Conservation (phyloP, 2,888 invertebrate species). For the Hirtodrosophila cameraria region DNA sequence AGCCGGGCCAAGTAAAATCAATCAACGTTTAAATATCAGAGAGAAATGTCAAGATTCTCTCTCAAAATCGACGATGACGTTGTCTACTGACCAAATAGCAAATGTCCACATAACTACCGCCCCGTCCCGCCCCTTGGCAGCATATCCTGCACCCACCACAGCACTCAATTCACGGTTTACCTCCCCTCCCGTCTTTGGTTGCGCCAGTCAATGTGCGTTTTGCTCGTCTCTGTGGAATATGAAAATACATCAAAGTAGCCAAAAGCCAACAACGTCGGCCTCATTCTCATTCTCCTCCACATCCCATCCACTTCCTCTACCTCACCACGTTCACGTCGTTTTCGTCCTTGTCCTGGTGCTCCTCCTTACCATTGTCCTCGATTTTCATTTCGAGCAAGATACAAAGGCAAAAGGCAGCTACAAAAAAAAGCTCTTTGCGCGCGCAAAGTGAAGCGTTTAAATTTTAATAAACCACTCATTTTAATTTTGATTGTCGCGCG, state of each 20-base stretch:
- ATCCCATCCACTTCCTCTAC: neutral
- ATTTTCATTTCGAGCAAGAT: conserved; percentile 43
- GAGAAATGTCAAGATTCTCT: conserved; percentile 44
- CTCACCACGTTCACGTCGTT: too few relatives aligned
- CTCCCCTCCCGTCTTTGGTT: neutral
- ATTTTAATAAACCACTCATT: conserved; percentile 83
- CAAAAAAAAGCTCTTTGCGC: conserved; percentile 58
- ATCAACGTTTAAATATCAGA: conserved; percentile 66
- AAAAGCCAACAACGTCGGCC: conserved; percentile 34
- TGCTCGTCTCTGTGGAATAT: conserved; percentile 67
- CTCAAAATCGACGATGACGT: conserved; percentile 1
- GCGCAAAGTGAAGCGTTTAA: conserved; percentile 76
- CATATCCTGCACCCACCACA: neutral
- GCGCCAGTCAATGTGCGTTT: conserved; percentile 45
- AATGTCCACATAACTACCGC: neutral
- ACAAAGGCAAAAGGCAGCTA: conserved; percentile 19
- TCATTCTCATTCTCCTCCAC: conserved; percentile 8
- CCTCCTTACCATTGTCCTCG: conserved; percentile 33
- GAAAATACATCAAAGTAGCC: conserved; percentile 77
- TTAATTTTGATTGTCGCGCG: conserved; percentile 80
- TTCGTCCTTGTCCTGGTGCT: conserved; percentile 18
- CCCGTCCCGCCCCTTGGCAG: too few relatives aligned
- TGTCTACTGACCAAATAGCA: conserved; percentile 37
- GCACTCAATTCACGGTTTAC: neutral
- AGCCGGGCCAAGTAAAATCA: conserved; percentile 57